These are phyloP conservation scores for Diaphora mendica DNA, from an alignment of 2,888 invertebrate species.

Conservation along the genomic window DNA sequence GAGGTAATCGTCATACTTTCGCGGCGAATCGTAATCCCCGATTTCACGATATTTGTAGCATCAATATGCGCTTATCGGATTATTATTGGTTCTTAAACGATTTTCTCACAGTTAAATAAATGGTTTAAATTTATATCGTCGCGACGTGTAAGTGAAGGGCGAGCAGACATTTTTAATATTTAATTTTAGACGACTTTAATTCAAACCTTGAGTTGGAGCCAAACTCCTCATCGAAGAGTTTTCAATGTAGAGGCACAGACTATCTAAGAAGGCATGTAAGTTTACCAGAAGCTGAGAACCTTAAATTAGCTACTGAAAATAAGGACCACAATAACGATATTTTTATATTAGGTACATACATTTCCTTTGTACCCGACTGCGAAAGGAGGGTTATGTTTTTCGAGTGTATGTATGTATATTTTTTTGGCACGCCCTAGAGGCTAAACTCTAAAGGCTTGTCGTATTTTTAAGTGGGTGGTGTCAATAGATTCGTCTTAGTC, in stretches of 20 bases:
- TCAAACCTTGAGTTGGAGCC: not conserved
- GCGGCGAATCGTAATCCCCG: constrained; percentile 56
- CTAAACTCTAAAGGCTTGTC: no score
- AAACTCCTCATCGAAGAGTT: not conserved
- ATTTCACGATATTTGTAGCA: constrained; percentile 51
- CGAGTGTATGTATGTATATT: no score
- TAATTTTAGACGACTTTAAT: not conserved
- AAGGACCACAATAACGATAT: not conserved
- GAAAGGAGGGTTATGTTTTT: no score
- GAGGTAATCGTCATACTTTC: constrained; percentile 51
- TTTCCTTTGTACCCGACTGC: no score
- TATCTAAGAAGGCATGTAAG: not conserved
- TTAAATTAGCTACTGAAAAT: not conserved
- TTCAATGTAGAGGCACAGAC: not conserved
- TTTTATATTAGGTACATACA: not conserved
- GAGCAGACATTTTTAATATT: not conserved
- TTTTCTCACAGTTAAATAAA: constrained; percentile 16
- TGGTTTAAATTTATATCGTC: not conserved
- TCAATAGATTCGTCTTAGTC: no score
- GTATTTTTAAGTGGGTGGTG: no score
- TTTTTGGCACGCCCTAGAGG: no score
- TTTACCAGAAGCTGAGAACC: not conserved
- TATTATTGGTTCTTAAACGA: constrained; percentile 29
- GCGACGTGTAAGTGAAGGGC: constrained; percentile 4
- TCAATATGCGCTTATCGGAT: constrained; percentile 25